Percentiles rank a stretch among this genome's conserved stretches.
Conservation (phyloP, 2,888 invertebrate species). For the Nowickia ferox region DNA sequence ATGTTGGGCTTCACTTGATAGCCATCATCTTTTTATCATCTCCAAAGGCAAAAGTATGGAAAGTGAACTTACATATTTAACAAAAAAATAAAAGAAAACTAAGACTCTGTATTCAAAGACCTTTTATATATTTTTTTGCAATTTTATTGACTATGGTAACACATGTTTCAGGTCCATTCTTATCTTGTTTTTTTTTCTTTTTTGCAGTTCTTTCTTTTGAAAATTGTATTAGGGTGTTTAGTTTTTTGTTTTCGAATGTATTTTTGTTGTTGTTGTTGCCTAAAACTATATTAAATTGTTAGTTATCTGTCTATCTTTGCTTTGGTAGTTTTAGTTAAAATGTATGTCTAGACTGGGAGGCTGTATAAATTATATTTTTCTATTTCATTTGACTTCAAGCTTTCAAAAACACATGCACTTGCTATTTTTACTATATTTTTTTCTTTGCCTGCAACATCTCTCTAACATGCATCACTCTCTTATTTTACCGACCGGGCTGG, state of each 20-base stretch:
- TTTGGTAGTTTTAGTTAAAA: slow-evolving; percentile 60
- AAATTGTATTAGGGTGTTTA: slow-evolving; percentile 38
- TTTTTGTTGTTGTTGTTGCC: slow-evolving; percentile 2
- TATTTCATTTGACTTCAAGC: slow-evolving; percentile 50
- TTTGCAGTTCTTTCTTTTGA: slow-evolving; percentile 4
- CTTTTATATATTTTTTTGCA: slow-evolving; percentile 15
- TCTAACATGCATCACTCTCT: slow-evolving; percentile 40
- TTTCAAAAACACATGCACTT: slow-evolving; percentile 47
- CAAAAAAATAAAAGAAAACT: neutral
- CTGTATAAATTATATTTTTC: slow-evolving; percentile 67
- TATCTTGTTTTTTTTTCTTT: slow-evolving; percentile 4
- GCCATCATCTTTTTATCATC: slow-evolving; percentile 7
- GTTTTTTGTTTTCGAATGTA: slow-evolving; percentile 1
- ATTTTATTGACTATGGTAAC: slow-evolving; percentile 49
- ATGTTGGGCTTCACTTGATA: slow-evolving; percentile 11
- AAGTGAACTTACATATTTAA: slow-evolving; percentile 48
- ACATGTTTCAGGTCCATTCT: slow-evolving; percentile 50
- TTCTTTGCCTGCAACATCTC: neutral
- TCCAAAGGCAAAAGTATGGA: slow-evolving; percentile 20
- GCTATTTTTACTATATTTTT: neutral
- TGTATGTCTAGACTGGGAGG: slow-evolving; percentile 68
- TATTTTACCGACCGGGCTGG: slow-evolving; percentile 5
- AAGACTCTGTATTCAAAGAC: neutral
- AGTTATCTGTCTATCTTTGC: slow-evolving; percentile 34
- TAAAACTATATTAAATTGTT: slow-evolving; percentile 33